Base-by-base conservation (phyloP, 2,888 invertebrate species). In the Stratiomys singularior region DNA sequence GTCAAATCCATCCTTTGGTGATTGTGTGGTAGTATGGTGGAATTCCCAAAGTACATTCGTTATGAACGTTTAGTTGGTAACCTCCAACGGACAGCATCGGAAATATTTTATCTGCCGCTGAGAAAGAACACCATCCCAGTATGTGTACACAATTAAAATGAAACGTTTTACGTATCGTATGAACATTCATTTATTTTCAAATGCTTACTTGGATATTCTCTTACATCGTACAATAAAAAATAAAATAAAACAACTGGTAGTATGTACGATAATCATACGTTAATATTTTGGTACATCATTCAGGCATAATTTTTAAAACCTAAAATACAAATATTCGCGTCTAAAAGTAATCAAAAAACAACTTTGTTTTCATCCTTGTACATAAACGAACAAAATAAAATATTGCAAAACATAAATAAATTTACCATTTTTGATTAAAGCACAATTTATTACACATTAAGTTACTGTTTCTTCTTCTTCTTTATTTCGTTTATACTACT, bases 241-340 rank as follows among this genome's bases (percentile, higher is more conserved):
- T 56, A 13, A 56, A 56, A 23, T 23, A 18, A 52, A 52, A 52
- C 52, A 52, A 52, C 4, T 52, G 52, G 52, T 52, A 52, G 4
- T 9, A 18, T 52, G 18, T 52, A 52, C 25, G 58, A 60, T 23
- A 21, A 60, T 60, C 25, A 5, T 60, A 60, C 58, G 58, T 60
- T n/a, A 60, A 60, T 60, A 60, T n/a, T 60, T 60, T 60, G 58
- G 58, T 60, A 60, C 58, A 60, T 21, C 18, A n/a, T 60, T 60
- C 58, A 52, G 18, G 52, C 18, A 52, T 52, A 52, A 13, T 52
- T 9, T 52, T 4, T 15, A 52, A 52, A 52, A 37, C 9, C 52
- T 52, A 52, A 52, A 52, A 52, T 52, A 52, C 4, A 52, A 52
- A 13, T 52, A 52, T 52, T 5, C 18, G 52, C 52, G 18, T 9